Percentiles rank a stretch among this genome's conserved stretches.
phyloP scores from a whole-genome alignment of 2,113 vertebrate species.

The Corythornis vintsioides region DNA sequence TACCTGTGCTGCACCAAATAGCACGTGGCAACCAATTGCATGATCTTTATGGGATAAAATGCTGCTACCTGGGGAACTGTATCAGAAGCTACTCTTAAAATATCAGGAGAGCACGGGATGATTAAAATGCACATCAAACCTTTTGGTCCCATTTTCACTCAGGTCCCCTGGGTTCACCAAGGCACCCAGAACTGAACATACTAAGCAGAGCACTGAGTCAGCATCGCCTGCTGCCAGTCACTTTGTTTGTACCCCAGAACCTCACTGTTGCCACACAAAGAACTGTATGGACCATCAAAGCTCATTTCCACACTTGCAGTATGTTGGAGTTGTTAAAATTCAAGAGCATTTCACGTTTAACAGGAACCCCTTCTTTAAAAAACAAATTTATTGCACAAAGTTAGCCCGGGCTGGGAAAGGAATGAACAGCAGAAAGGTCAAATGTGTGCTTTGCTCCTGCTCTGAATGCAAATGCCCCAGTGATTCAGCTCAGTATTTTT shows the following conservation, averaged over 20 bases:
- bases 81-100: not conserved
- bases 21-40: not conserved
- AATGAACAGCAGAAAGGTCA: slow-evolving; percentile 13
- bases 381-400: not conserved
- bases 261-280: not conserved
- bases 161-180: not conserved
- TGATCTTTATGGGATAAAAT: not conserved
- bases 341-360: not conserved
- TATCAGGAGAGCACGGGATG: not conserved
- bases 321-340: not conserved
- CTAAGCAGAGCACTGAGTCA: slow-evolving; percentile 3
- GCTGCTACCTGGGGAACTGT: not conserved
- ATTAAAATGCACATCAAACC: not conserved
- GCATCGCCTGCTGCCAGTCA: not conserved
- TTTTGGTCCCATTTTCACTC: not conserved
- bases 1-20: not conserved
- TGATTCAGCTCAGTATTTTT: not conserved
- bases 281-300: not conserved
- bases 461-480: not conserved
- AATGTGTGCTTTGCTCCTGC: not conserved
- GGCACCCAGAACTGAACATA: not conserved
- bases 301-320: not conserved
- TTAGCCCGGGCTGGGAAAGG: slow-evolving; percentile 25
- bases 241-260: slow-evolving; percentile 32
- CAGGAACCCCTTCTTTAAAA: slow-evolving; percentile 2